Evolutionary conservation across 2,113 vertebrate species (phyloP).

Genomic region (Pleuronectes platessa): DNA sequence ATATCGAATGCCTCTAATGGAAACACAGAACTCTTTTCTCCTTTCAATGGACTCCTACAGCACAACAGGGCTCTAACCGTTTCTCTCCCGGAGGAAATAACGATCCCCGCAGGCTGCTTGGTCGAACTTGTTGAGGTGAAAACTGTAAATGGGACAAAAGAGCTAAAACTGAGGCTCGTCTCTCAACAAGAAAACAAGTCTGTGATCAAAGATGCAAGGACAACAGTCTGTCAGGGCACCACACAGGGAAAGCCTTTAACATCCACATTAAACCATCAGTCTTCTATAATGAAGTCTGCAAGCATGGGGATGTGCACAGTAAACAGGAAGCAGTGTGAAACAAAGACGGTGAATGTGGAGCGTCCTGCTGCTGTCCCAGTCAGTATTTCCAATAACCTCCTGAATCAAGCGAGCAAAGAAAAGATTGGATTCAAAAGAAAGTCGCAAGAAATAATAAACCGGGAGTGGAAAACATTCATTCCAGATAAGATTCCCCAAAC

Average conservation of each 20-base stretch:
- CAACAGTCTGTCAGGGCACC: conserved; percentile 27
- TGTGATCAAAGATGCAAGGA: conserved; percentile 56
- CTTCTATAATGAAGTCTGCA: conserved; percentile 23
- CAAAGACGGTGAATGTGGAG: conserved; percentile 33
- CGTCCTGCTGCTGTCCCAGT: conserved; percentile 8
- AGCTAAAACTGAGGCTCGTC: conserved; percentile 90
- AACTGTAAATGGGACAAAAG: conserved; percentile 90
- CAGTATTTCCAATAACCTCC: conserved; percentile 34
- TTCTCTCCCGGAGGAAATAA: conserved; percentile 88
- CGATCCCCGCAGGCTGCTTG: conserved; percentile 91
- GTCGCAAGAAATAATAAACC: conserved; percentile 58
- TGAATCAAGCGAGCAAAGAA: conserved; percentile 33
- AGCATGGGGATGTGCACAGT: conserved; percentile 47
- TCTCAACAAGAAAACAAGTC: conserved; percentile 78
- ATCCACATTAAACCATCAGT: conserved; percentile 53
- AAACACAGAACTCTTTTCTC: conserved; percentile 84
- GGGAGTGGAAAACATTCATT: conserved; percentile 34
- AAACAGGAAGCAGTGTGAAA: conserved; percentile 54
- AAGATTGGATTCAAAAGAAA: conserved; percentile 56
- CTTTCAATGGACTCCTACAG: conserved; percentile 83
- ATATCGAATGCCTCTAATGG: conserved; percentile 60
- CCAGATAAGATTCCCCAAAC: conserved; percentile 65
- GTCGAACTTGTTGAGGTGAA: conserved; percentile 95
- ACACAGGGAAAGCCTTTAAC: conserved; percentile 52
- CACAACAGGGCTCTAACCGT: conserved; percentile 90